A percentile compares a stretch with the other conserved stretches of the same genome.
Conservation (phyloP, 2,888 invertebrate genomes). For the Pogonocherus hispidulus region DNA sequence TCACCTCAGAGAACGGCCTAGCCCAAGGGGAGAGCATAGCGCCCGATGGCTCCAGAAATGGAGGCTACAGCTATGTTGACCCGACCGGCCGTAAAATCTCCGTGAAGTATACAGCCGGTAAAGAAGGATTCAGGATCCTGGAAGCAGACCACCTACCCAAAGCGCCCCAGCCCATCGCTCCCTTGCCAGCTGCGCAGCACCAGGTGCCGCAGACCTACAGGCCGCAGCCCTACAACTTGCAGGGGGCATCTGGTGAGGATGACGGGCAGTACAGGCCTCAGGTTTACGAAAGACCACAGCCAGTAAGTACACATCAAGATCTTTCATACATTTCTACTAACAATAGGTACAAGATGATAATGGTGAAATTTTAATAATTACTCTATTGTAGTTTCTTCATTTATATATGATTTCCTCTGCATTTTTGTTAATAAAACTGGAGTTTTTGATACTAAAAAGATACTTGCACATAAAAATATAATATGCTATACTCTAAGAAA, state of each 20-base stretch:
- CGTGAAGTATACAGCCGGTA: constrained; percentile 71
- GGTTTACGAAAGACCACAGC: constrained; percentile 51
- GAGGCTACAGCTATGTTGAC: constrained; percentile 69
- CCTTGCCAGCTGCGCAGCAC: constrained; percentile 53
- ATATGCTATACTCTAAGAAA: too few species aligned
- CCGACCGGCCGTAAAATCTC: constrained; percentile 77
- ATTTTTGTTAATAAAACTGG: too few species aligned
- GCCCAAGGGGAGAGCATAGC: constrained; percentile 79
- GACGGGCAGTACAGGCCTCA: constrained; percentile 62
- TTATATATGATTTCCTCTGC: too few species aligned
- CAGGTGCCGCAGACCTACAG: constrained; percentile 44
- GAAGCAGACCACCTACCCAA: constrained; percentile 69
- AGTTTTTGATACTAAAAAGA: too few species aligned
- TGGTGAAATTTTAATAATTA: too few species aligned
- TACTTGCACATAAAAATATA: too few species aligned
- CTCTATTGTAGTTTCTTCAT: too few species aligned
- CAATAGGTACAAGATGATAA: too few species aligned
- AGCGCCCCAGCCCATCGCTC: constrained; percentile 58
- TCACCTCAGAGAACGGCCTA: constrained; percentile 79
- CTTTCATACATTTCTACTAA: too few species aligned
- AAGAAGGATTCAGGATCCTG: constrained; percentile 70
- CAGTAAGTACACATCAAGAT: constrained; percentile 5
- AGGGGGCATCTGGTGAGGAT: constrained; percentile 56
- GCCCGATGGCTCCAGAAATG: constrained; percentile 77
- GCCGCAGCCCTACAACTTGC: constrained; percentile 49